Conservation (phyloP, 2,888 invertebrate genomes). For the Smittia aterrima region DNA sequence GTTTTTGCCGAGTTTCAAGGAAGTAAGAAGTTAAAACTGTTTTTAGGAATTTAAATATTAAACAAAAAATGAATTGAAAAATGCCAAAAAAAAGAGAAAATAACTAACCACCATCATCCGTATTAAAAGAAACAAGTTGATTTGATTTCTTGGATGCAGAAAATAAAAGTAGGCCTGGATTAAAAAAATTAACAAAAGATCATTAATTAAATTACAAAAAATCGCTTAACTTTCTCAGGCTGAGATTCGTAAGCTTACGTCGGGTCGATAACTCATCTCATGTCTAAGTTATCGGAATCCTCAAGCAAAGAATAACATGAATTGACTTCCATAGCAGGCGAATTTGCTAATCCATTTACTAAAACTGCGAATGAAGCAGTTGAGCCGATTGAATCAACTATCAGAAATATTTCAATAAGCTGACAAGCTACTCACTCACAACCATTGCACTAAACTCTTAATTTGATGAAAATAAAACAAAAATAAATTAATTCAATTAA, state of each 20-base stretch:
- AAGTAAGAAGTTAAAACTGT: neutral
- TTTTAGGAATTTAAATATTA: neutral
- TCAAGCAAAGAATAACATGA: slow-evolving; percentile 1
- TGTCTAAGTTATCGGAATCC: neutral
- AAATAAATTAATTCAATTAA: slow-evolving; percentile 5
- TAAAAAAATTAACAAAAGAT: neutral
- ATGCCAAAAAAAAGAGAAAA: neutral
- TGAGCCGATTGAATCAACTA: neutral
- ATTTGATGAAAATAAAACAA: slow-evolving; percentile 9
- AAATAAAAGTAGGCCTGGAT: neutral
- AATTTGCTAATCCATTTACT: neutral
- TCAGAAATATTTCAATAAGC: slow-evolving; percentile 5
- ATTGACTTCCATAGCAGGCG: neutral
- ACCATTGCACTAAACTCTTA: neutral
- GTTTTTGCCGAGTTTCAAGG: neutral
- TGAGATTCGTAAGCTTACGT: neutral
- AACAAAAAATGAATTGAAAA: slow-evolving; percentile 11
- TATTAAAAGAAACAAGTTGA: neutral
- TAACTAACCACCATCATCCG: neutral
- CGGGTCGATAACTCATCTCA: neutral
- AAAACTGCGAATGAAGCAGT: neutral
- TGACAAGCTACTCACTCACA: neutral
- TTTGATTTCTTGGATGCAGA: too few relatives aligned
- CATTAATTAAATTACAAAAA: neutral
- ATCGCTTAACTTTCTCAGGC: neutral